phyloP scores from a whole-genome alignment of 2,113 vertebrate genomes.

The Talpa occidentalis region DNA sequence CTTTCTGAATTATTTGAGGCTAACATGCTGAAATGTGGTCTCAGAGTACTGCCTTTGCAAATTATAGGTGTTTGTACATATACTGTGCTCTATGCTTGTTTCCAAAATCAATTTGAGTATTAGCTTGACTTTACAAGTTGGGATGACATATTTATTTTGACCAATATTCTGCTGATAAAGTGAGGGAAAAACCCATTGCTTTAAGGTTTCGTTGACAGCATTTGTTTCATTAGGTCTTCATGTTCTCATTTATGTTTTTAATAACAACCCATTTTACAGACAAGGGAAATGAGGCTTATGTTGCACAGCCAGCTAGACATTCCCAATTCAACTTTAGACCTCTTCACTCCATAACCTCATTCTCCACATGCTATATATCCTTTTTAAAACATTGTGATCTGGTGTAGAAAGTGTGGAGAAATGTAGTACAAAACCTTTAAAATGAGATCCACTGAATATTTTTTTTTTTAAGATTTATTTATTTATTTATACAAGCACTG shows the following conservation, averaged over 20 bases:
- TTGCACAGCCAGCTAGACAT: neutral
- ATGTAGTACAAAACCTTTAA: neutral
- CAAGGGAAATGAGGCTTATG: constrained; percentile 12
- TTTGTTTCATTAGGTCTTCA: neutral
- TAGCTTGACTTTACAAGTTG: constrained; percentile 23
- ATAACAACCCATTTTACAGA: constrained; percentile 21
- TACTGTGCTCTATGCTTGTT: neutral
- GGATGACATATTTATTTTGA: neutral
- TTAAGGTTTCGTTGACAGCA: neutral
- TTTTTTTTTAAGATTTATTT: too few species aligned
- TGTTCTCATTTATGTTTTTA: constrained; percentile 11
- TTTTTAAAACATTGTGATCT: constrained; percentile 25
- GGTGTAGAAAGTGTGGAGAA: neutral
- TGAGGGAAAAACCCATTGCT: neutral
- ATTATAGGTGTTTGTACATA: constrained; percentile 12
- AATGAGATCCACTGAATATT: neutral
- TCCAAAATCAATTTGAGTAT: constrained; percentile 22
- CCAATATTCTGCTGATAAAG: neutral
- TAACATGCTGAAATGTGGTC: constrained; percentile 56
- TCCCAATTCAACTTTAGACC: neutral
- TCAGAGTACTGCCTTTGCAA: neutral
- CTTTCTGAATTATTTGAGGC: constrained; percentile 48
- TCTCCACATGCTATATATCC: neutral
- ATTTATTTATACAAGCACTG: too few species aligned
- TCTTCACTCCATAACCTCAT: neutral